phyloP scores from a whole-genome alignment of 2,888 invertebrate species.

The Dasypogon diadema region DNA sequence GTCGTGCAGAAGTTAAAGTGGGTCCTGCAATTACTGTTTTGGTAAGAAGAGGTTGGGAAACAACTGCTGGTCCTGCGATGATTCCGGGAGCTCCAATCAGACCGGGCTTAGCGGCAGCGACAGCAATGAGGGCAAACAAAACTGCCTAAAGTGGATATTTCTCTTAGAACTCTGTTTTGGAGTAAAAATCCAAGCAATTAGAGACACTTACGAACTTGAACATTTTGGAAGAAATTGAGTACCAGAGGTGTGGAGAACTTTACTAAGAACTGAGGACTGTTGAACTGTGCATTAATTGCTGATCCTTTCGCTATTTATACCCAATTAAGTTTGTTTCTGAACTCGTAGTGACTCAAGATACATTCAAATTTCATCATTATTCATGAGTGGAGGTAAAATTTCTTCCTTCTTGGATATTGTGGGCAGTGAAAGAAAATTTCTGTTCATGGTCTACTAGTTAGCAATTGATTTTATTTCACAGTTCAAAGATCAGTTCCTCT shows the following conservation, averaged over 20 bases:
- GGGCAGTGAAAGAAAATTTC: no score
- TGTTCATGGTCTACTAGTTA: no score
- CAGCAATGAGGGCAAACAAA: background rate
- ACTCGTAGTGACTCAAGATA: background rate
- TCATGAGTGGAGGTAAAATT: no score
- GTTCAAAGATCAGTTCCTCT: no score
- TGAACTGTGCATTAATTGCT: background rate
- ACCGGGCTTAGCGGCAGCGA: background rate
- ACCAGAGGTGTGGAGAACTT: background rate
- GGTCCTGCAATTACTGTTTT: background rate
- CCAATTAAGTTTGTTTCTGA: background rate
- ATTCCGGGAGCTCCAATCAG: background rate
- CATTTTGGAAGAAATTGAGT: background rate
- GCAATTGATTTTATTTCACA: no score
- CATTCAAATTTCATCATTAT: background rate
- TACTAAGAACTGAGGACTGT: background rate
- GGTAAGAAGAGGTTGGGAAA: background rate
- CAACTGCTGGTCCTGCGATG: background rate
- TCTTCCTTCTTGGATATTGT: no score
- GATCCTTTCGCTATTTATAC: background rate
- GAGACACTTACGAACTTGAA: background rate
- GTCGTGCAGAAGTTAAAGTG: background rate
- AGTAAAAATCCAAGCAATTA: no score
- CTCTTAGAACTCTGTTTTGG: background rate
- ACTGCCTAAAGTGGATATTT: background rate